Conservation (phyloP, 2,888 invertebrate genomes). For the Cataglyphis livida region DNA sequence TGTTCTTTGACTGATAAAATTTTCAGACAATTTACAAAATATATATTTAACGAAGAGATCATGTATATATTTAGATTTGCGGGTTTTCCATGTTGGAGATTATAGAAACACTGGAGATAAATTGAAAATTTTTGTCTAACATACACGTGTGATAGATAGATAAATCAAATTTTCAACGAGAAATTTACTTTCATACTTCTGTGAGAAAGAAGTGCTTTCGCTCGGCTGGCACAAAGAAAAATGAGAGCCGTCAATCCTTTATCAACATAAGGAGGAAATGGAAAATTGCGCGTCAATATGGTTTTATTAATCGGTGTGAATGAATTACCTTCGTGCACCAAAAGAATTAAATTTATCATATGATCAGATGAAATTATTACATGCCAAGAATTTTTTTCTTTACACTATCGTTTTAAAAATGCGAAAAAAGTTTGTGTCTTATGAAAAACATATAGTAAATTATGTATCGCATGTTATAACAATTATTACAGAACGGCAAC, state of each 20-base stretch:
- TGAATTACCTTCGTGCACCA: neutral
- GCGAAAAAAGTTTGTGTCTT: neutral
- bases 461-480: neutral
- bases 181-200: constrained; percentile 13
- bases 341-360: constrained; percentile 13
- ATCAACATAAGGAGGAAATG: neutral
- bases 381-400: neutral
- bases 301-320: neutral
- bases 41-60: neutral
- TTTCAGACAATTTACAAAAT: neutral
- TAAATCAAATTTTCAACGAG: constrained; percentile 6
- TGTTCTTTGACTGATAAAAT: neutral
- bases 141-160: neutral
- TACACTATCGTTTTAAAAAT: neutral
- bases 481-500: neutral
- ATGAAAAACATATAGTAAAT: neutral
- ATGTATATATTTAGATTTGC: neutral
- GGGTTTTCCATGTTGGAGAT: neutral
- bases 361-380: neutral
- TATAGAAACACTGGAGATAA: neutral
- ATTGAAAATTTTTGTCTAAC: constrained; percentile 8
- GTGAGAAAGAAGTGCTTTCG: constrained; percentile 5
- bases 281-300: neutral
- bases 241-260: constrained; percentile 46
- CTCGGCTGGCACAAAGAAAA: constrained; percentile 10